Conservation (phyloP, 1,140 invertebrate species). For the Bombus superbus region DNA sequence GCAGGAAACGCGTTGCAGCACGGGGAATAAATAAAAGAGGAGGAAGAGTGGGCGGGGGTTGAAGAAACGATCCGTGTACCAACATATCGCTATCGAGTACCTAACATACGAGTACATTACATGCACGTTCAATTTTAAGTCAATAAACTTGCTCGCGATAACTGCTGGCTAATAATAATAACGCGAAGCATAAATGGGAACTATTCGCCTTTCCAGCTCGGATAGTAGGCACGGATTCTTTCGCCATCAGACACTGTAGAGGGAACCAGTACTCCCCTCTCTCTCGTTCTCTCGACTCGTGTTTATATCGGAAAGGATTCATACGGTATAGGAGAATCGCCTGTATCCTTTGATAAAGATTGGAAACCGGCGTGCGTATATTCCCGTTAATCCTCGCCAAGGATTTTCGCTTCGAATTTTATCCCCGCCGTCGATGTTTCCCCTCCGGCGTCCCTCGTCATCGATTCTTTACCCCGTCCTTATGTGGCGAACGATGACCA, state of each 20-base stretch:
- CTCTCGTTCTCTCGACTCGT: not conserved
- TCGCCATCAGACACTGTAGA: not conserved
- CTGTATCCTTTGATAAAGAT: slow-evolving; percentile 49
- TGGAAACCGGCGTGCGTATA: slow-evolving; percentile 46
- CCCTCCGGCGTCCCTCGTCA: too few species aligned
- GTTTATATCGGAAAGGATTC: slow-evolving; percentile 26
- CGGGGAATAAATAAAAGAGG: not conserved
- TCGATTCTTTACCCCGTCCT: slow-evolving; percentile 1
- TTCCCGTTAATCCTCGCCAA: slow-evolving; percentile 38
- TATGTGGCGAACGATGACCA: slow-evolving; percentile 35
- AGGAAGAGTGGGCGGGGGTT: not conserved
- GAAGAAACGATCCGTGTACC: not conserved
- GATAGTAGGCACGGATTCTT: slow-evolving; percentile 24
- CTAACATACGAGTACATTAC: slow-evolving; percentile 38
- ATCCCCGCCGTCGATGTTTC: not conserved
- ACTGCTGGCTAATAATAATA: slow-evolving; percentile 41
- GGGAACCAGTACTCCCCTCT: not conserved
- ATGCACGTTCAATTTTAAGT: slow-evolving; percentile 33
- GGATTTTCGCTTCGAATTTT: slow-evolving; percentile 55
- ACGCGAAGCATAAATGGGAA: slow-evolving; percentile 9
- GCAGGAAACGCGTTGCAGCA: not conserved
- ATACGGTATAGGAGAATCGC: not conserved
- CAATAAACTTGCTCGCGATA: slow-evolving; percentile 41
- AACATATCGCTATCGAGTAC: slow-evolving; percentile 10
- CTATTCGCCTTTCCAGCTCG: not conserved